These are phyloP conservation scores for Embiotoca jacksoni DNA, from an alignment of 2,113 vertebrate species.

Conservation along the genomic window DNA sequence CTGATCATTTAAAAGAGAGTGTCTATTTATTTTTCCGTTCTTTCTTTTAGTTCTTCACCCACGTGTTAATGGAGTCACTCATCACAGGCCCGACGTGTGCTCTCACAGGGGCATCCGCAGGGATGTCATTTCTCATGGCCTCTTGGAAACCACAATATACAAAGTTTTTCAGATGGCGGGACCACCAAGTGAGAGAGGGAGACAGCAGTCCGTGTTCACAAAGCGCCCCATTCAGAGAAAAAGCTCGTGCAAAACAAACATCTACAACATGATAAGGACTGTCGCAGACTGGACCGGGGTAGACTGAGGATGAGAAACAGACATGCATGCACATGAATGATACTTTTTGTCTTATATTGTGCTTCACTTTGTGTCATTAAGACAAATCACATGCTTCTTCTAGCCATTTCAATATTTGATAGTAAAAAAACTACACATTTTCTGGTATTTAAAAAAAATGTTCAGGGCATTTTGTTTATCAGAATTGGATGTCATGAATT, in stretches of 20 bases:
- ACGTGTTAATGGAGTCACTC: constrained; percentile 59
- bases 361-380: background rate
- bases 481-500: background rate
- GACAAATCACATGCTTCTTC: background rate
- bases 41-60: background rate
- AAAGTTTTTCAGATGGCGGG: constrained; percentile 63
- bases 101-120: constrained; percentile 53
- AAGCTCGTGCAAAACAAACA: constrained; percentile 78
- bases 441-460: too few relatives aligned
- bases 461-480: too few relatives aligned
- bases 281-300: constrained; percentile 34
- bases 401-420: background rate
- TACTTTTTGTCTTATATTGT: background rate
- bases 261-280: constrained; percentile 56
- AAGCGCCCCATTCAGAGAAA: constrained; percentile 72
- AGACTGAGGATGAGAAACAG: constrained; percentile 21
- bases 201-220: constrained; percentile 56
- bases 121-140: constrained; percentile 83
- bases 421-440: too few relatives aligned
- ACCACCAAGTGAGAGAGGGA: constrained; percentile 78
- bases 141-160: constrained; percentile 85
- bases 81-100: constrained; percentile 50
- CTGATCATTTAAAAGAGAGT: background rate
- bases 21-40: background rate
- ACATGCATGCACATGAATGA: constrained; percentile 9